Evolutionary conservation across 2,888 invertebrate genomes (phyloP).

Genomic region (Drosophila kuntzei): DNA sequence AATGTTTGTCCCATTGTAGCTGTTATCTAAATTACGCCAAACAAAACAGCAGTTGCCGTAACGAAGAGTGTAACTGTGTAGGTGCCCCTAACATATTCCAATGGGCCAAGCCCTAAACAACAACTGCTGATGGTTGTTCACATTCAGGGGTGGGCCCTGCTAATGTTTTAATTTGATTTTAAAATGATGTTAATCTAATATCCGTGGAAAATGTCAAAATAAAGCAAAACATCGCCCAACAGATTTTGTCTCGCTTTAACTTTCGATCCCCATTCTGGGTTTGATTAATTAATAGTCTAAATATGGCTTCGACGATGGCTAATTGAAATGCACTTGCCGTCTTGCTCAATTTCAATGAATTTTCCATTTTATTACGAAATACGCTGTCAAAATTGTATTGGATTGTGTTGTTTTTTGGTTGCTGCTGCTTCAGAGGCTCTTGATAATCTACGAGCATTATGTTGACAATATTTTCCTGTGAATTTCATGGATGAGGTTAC

Average conservation of each 20-base stretch:
- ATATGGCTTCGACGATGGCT: conserved; percentile 56
- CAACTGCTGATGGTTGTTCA: no score
- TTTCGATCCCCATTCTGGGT: background rate
- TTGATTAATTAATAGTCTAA: conserved; percentile 76
- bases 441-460: conserved; percentile 76
- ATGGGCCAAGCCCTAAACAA: conserved; percentile 39
- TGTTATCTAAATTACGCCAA: conserved; percentile 81
- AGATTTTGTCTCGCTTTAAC: conserved; percentile 14
- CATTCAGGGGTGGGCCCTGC: conserved; percentile 68
- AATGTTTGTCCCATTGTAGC: conserved; percentile 63
- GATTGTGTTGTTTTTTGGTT: conserved; percentile 28
- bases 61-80: conserved; percentile 42
- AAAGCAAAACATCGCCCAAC: conserved; percentile 57
- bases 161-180: conserved; percentile 84
- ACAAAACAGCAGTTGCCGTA: conserved; percentile 81
- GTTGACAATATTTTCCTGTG: conserved; percentile 82
- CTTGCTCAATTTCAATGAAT: conserved; percentile 76
- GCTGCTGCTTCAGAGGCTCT: conserved; percentile 44
- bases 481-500: conserved; percentile 63
- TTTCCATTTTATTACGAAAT: conserved; percentile 81
- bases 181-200: conserved; percentile 84
- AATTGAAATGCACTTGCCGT: conserved; percentile 82
- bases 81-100: conserved; percentile 21
- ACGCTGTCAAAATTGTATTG: conserved; percentile 79
- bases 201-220: conserved; percentile 85